Conservation (phyloP, 2,113 vertebrate genomes). For the Myxocyprinus asiaticus region DNA sequence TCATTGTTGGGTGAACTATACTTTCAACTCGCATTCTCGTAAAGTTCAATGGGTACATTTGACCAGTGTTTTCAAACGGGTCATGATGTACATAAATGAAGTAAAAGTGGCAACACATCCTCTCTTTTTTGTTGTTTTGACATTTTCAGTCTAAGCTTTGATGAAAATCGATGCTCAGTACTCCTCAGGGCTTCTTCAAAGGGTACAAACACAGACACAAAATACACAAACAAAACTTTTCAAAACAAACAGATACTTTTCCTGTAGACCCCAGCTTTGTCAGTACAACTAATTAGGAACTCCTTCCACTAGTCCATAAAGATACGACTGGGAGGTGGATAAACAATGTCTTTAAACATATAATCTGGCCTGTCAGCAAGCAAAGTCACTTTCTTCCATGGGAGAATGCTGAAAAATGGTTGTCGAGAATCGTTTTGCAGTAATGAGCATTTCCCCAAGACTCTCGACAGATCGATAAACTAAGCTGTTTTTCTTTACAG, state of each 20-base stretch:
- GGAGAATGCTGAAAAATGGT: background rate
- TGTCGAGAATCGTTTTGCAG: slow-evolving; percentile 16
- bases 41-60: too few species aligned
- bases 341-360: slow-evolving; percentile 19
- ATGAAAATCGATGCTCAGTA: background rate
- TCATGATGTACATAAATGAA: background rate
- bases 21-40: too few species aligned
- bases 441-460: slow-evolving; percentile 28
- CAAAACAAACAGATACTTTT: slow-evolving; percentile 1
- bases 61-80: too few species aligned
- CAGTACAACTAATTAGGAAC: slow-evolving; percentile 34
- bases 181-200: background rate
- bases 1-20: background rate
- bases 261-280: slow-evolving; percentile 27
- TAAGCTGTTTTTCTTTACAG: background rate
- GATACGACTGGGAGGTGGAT: slow-evolving; percentile 12
- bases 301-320: slow-evolving; percentile 39
- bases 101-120: background rate
- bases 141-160: background rate
- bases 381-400: slow-evolving; percentile 8
- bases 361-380: slow-evolving; percentile 26
- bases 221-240: background rate
- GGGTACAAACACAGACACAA: background rate
- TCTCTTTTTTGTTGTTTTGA: background rate
- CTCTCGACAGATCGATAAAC: slow-evolving; percentile 38